These are phyloP conservation scores for Gisinianus flammeolus DNA, from an alignment of 2,888 invertebrate genomes.

Conservation along the genomic window DNA sequence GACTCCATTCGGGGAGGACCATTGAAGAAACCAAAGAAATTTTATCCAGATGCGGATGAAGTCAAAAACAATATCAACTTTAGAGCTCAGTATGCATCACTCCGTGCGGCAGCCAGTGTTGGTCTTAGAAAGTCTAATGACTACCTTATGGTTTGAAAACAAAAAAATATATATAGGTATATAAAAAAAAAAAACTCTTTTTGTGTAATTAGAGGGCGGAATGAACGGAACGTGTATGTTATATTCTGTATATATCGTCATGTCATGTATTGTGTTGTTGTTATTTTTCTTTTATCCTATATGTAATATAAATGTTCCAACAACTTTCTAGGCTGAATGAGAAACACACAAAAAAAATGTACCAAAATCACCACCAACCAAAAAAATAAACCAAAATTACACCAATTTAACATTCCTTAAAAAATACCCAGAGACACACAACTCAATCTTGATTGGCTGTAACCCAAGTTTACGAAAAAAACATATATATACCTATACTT, in stretches of 20 bases:
- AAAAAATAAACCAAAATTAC: slow-evolving; percentile 25
- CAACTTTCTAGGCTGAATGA: slow-evolving; percentile 7
- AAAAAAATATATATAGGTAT: neutral
- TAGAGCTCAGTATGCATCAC: slow-evolving; percentile 30
- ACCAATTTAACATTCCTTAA: slow-evolving; percentile 37
- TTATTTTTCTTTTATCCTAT: too few relatives aligned
- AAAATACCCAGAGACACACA: slow-evolving; percentile 19
- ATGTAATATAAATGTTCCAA: neutral
- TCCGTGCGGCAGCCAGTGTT: slow-evolving; percentile 31
- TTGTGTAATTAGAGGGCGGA: slow-evolving; percentile 22
- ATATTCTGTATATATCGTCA: neutral
- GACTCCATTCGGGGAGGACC: slow-evolving; percentile 21
- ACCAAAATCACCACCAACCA: slow-evolving; percentile 18
- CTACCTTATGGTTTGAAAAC: slow-evolving; percentile 36
- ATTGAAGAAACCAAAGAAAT: neutral
- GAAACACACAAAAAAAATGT: neutral
- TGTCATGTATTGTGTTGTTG: slow-evolving; percentile 2
- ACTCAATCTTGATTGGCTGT: slow-evolving; percentile 32
- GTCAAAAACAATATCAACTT: slow-evolving; percentile 40
- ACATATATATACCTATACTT: too few relatives aligned
- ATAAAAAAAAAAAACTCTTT: too few relatives aligned
- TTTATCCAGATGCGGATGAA: slow-evolving; percentile 24
- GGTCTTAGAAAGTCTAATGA: slow-evolving; percentile 34
- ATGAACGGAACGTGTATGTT: neutral
- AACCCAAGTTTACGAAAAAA: slow-evolving; percentile 15